Evolutionary conservation across 2,113 vertebrate genomes (phyloP).

Genomic region (Cheilinus undulatus): DNA sequence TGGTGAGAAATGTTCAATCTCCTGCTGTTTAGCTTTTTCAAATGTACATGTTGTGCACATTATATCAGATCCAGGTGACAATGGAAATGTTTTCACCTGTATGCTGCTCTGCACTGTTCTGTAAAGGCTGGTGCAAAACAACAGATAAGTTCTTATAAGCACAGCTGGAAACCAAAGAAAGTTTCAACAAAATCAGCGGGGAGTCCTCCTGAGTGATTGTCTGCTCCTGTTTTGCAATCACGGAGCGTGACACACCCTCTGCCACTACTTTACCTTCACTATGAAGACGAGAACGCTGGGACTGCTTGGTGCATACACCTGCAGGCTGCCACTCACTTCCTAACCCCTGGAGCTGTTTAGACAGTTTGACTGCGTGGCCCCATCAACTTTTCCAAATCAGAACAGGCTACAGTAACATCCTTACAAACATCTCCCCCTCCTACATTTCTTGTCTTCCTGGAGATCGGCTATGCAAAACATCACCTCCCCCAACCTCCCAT

Average conservation of each 20-base stretch:
- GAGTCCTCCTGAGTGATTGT: conserved; percentile 55
- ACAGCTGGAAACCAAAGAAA: conserved; percentile 36
- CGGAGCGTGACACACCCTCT: conserved; percentile 49
- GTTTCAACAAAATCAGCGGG: conserved; percentile 66
- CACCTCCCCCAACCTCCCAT: conserved; percentile 52
- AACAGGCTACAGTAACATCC: conserved; percentile 53
- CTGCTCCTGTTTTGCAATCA: conserved; percentile 60
- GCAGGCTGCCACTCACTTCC: conserved; percentile 49
- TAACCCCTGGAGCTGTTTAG: conserved; percentile 48
- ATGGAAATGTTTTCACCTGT: conserved; percentile 39
- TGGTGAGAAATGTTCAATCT: conserved; percentile 8
- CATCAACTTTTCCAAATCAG: conserved; percentile 64
- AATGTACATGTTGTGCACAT: conserved; percentile 20
- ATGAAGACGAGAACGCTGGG: conserved; percentile 25
- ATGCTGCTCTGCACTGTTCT: conserved; percentile 15
- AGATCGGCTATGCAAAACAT: conserved; percentile 57
- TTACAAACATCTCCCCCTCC: conserved; percentile 23
- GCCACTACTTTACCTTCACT: conserved; percentile 35
- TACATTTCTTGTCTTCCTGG: conserved; percentile 24
- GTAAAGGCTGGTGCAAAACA: conserved; percentile 37
- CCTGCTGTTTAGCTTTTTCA: conserved; percentile 14
- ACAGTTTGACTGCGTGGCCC: conserved; percentile 52
- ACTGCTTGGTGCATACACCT: conserved; percentile 31
- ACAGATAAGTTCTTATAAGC: conserved; percentile 25
- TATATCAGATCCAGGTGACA: conserved; percentile 40